Evolutionary conservation across 35 echinoderm and acorn worm species (phyloP), one percentile per base, ranked within the genome.

Genomic region (Diadema setosum): DNA sequence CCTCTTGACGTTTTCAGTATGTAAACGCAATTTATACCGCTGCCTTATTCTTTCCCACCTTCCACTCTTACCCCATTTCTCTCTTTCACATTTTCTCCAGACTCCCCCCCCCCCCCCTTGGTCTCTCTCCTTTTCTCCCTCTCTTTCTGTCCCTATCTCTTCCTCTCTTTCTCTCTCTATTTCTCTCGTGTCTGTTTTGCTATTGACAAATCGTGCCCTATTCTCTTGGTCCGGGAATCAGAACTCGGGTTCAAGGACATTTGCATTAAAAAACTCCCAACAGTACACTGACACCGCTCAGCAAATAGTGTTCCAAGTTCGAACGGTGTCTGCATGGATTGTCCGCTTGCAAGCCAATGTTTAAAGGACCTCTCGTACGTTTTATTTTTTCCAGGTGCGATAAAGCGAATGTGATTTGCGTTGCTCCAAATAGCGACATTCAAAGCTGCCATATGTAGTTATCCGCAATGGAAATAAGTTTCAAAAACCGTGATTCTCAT

Each of bases 271-370:
- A 35, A 52, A n/a, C n/a, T 24, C 73, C 37, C 73, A 44, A 78
- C 73, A 78, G 73, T 78, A 43, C 73, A 41, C 25, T 78, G 73
- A 78, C 73, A 42, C 44, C 73, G 34, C 33, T 78, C 44, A n/a
- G n/a, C 73, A 78, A 78, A 78, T 44, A 78, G 27, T 24, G n/a
- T n/a, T n/a, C n/a, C n/a, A n/a, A n/a, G n/a, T n/a, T n/a, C n/a
- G n/a, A n/a, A n/a, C n/a, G n/a, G n/a, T n/a, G n/a, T n/a, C n/a
- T n/a, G n/a, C n/a, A n/a, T n/a, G n/a, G n/a, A n/a, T n/a, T n/a
- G n/a, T n/a, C n/a, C n/a, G n/a, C n/a, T n/a, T n/a, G n/a, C n/a
- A n/a, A n/a, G n/a, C n/a, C n/a, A n/a, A n/a, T n/a, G n/a, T n/a
- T n/a, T n/a, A n/a, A n/a, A n/a, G n/a, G n/a, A n/a, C n/a, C n/a